Evolutionary conservation across 2,113 vertebrate genomes (phyloP).

Genomic region (Guaruba guarouba): DNA sequence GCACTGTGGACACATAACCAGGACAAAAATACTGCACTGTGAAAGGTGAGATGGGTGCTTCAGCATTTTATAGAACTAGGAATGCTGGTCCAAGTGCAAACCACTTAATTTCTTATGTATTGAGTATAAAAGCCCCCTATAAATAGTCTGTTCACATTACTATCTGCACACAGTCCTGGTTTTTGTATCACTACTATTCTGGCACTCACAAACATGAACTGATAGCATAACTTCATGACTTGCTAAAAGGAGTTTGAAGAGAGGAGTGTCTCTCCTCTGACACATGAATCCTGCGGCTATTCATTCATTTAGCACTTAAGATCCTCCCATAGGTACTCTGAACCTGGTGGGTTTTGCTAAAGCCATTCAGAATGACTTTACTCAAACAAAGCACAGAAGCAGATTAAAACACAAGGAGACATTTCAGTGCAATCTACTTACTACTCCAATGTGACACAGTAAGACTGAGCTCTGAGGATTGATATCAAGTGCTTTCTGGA

Average conservation of each 20-base stretch:
- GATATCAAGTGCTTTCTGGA: constrained; percentile 97
- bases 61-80: neutral
- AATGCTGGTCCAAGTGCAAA: neutral
- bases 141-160: neutral
- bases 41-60: neutral
- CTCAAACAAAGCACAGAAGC: neutral
- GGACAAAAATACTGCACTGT: neutral
- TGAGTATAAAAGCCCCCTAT: neutral
- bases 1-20: rapidly evolving
- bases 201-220: neutral
- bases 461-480: constrained; percentile 98
- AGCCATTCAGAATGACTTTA: neutral
- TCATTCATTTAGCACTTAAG: neutral
- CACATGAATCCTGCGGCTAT: neutral
- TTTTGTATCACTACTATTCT: neutral
- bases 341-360: neutral
- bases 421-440: constrained; percentile 71
- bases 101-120: neutral
- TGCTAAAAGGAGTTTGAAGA: neutral
- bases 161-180: neutral
- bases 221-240: neutral
- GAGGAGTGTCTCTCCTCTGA: neutral
- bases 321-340: neutral
- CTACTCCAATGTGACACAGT: constrained; percentile 97
- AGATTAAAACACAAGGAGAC: neutral